phyloP scores from a whole-genome alignment of 2,113 vertebrate genomes.

The Paedocypris sp. region DNA sequence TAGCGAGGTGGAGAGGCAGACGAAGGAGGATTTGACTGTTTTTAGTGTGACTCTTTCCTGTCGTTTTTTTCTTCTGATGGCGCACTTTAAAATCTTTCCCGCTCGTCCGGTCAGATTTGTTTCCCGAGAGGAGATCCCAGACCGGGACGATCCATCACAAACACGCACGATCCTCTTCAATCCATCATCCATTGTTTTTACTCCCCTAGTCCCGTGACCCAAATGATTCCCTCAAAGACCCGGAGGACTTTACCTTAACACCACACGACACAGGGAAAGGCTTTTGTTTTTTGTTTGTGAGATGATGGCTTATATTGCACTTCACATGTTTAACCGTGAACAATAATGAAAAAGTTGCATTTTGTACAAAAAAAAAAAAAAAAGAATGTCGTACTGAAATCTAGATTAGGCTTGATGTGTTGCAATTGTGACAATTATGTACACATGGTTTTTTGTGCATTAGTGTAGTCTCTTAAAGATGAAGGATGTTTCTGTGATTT shows the following conservation, averaged over 20 bases:
- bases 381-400: constrained; percentile 29
- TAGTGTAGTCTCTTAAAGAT: constrained; percentile 32
- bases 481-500: constrained; percentile 20
- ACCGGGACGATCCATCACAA: background rate
- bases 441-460: constrained; percentile 41
- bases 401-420: constrained; percentile 37
- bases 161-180: background rate
- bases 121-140: constrained; percentile 1
- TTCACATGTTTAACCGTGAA: constrained; percentile 35
- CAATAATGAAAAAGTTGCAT: constrained; percentile 30
- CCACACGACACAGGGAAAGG: constrained; percentile 30
- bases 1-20: constrained; percentile 45
- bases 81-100: constrained; percentile 58
- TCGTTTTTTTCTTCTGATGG: constrained; percentile 45
- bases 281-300: constrained; percentile 9
- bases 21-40: constrained; percentile 54
- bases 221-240: background rate
- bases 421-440: constrained; percentile 39
- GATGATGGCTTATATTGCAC: constrained; percentile 28
- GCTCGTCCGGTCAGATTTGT: background rate
- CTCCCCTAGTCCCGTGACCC: background rate
- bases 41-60: constrained; percentile 34
- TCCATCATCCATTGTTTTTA: background rate
- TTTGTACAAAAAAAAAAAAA: constrained; percentile 24
- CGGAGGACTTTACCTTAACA: no score